Percentiles rank a stretch among this genome's conserved stretches.
Conservation (phyloP, 1,140 invertebrate species). For the Apis dorsata region DNA sequence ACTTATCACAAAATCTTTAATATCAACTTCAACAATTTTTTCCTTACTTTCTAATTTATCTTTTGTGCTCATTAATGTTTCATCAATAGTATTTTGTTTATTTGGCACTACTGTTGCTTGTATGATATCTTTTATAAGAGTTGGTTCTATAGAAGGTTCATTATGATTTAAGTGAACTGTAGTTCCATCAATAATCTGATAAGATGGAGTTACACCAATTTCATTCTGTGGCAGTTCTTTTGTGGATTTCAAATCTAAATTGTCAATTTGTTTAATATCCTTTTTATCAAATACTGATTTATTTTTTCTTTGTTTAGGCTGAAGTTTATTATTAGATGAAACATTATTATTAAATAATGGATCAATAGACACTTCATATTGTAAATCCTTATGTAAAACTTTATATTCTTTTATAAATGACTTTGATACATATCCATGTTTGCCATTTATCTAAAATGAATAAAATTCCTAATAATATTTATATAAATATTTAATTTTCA, state of each 20-base stretch:
- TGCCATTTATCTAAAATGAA: constrained; percentile 82
- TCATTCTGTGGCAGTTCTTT: constrained; percentile 32
- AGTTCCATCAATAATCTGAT: constrained; percentile 79
- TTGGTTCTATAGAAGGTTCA: constrained; percentile 7
- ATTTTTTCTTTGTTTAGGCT: constrained; percentile 13
- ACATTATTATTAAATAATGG: constrained; percentile 16
- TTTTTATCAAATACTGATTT: constrained; percentile 18
- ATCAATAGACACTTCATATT: constrained; percentile 79
- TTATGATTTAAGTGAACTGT: constrained; percentile 65
- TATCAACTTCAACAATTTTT: constrained; percentile 5
- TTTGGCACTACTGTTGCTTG: constrained; percentile 33
- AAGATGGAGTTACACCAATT: constrained; percentile 63
- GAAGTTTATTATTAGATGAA: not conserved
- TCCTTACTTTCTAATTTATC: not conserved
- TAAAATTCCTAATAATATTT: not conserved
- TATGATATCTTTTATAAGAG: not conserved
- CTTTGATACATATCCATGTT: constrained; percentile 85
- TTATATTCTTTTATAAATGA: constrained; percentile 81
- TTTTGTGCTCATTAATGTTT: not conserved
- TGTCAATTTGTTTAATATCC: constrained; percentile 6
- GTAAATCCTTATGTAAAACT: constrained; percentile 71
- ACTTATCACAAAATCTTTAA: constrained; percentile 17
- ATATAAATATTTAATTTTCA: not conserved
- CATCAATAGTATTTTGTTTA: not conserved
- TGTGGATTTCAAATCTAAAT: constrained; percentile 7